Evolutionary conservation across 2,888 invertebrate genomes (phyloP).

Genomic region (Pedicia rivosa): DNA sequence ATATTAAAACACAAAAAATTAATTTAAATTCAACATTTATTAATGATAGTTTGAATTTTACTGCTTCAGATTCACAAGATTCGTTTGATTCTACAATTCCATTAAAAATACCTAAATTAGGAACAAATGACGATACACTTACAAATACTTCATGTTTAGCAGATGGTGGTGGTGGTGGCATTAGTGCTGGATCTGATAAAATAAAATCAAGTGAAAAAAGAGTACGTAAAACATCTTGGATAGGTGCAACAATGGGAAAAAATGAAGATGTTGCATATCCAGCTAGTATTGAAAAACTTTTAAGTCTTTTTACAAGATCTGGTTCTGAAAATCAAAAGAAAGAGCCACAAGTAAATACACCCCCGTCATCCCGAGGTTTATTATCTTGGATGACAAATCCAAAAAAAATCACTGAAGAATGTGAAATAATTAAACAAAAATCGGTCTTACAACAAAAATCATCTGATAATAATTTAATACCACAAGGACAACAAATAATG

Average conservation of each 20-base stretch:
- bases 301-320: not conserved
- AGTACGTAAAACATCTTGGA: not conserved
- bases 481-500: slow-evolving; percentile 20
- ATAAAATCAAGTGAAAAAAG: not conserved
- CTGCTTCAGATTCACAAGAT: not conserved
- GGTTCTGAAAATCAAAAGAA: not conserved
- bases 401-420: slow-evolving; percentile 1
- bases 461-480: slow-evolving; percentile 8
- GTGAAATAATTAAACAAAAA: too few species aligned
- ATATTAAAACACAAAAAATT: slow-evolving; percentile 2
- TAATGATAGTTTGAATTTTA: slow-evolving; percentile 2
- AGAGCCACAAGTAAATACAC: not conserved
- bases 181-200: too few species aligned
- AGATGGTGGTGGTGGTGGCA: too few species aligned
- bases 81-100: not conserved
- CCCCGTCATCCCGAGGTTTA: not conserved
- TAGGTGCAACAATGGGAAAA: not conserved
- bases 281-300: not conserved
- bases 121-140: not conserved
- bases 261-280: not conserved
- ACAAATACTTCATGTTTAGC: not conserved
- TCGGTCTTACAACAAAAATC: not conserved
- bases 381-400: slow-evolving; percentile 6
- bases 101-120: not conserved
- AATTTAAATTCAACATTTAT: not conserved